Conservation (phyloP, 1,140 invertebrate genomes). For the Drepana arcuata region DNA sequence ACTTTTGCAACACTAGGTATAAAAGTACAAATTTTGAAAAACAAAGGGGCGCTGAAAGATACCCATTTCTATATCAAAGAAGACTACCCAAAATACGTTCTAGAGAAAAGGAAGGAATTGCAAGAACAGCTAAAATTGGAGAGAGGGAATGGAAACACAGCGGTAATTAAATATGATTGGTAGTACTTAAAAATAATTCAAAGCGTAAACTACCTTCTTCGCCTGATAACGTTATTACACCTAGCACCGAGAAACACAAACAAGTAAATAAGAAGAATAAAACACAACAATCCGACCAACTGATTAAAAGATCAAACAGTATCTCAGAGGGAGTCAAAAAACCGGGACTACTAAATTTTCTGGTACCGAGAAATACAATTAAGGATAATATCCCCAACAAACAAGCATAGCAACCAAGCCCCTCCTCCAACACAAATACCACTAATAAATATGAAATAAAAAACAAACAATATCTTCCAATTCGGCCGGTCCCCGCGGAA, state of each 20-base stretch:
- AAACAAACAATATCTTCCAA: neutral
- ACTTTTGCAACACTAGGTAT: neutral
- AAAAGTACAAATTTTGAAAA: neutral
- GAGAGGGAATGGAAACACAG: neutral
- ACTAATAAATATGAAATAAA: neutral
- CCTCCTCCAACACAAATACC: neutral
- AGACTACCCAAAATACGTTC: neutral
- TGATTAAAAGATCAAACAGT: neutral
- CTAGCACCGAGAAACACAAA: neutral
- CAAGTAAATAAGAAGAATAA: neutral
- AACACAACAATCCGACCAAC: neutral
- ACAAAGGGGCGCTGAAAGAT: neutral
- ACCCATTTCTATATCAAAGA: neutral
- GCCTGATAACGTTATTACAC: neutral
- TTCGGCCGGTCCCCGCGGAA: neutral
- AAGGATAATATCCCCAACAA: neutral
- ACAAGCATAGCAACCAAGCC: neutral
- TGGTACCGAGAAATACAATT: neutral
- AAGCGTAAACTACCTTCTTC: neutral
- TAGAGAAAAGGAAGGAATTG: neutral
- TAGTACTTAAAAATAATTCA: neutral
- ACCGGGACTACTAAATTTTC: neutral
- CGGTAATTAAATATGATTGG: neutral
- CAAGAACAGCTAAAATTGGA: neutral
- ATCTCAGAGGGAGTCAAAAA: conserved; percentile 2